Evolutionary conservation across 1,140 invertebrate species (phyloP).

Genomic region (Caenorhabditis tropicalis): DNA sequence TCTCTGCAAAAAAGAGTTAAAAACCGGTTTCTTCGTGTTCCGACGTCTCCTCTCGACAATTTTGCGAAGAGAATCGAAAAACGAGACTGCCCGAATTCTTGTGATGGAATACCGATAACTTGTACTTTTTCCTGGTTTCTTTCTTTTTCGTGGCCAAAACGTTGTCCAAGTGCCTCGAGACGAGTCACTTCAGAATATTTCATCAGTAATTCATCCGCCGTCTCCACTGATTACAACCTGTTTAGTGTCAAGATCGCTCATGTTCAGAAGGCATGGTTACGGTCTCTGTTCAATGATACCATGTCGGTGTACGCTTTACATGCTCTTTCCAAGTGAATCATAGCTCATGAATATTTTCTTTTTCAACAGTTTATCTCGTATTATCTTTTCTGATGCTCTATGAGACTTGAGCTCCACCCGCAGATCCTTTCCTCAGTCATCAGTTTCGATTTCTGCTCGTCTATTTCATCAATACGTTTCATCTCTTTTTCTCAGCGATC

Average conservation of each 20-base stretch:
- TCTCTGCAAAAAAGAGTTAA: conserved; percentile 13
- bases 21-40: neutral
- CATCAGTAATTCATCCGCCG: neutral
- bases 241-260: too few relatives aligned
- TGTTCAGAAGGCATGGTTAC: too few relatives aligned
- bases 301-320: too few relatives aligned
- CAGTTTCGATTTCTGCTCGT: too few relatives aligned
- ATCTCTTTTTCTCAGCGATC: neutral
- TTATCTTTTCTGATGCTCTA: neutral
- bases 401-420: neutral
- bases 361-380: neutral
- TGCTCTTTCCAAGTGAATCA: neutral
- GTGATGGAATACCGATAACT: conserved; percentile 19
- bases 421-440: neutral
- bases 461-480: too few relatives aligned
- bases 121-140: neutral
- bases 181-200: neutral
- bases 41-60: neutral
- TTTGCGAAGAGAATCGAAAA: neutral
- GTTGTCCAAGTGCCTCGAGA: neutral
- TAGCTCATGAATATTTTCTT: neutral
- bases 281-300: too few relatives aligned
- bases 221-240: neutral
- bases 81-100: neutral
- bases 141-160: neutral